phyloP scores from a whole-genome alignment of 2,888 invertebrate species.

The Folsomia candida region DNA sequence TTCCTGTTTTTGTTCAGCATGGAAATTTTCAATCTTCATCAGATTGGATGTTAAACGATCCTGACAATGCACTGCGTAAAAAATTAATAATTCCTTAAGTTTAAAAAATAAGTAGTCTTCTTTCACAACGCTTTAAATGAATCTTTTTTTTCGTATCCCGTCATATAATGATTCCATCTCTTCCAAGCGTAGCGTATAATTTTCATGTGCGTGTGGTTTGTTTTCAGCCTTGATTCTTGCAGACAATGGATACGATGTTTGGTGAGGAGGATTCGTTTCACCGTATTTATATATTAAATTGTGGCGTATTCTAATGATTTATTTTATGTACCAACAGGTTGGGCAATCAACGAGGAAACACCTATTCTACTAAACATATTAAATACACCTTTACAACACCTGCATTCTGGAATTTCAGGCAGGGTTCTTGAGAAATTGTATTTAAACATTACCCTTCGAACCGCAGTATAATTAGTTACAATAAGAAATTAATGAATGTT shows the following conservation, averaged over 20 bases:
- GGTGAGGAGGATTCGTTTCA: no score
- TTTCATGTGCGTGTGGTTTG: no score
- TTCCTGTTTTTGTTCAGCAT: constrained; percentile 52
- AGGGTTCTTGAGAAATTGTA: neutral
- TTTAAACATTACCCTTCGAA: neutral
- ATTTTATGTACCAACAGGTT: no score
- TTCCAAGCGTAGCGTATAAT: no score
- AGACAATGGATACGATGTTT: constrained; percentile 1
- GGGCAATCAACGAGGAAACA: neutral
- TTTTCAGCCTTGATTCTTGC: neutral
- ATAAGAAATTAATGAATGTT: neutral
- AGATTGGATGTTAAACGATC: constrained; percentile 53
- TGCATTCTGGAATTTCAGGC: neutral
- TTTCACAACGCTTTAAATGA: neutral
- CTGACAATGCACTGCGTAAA: neutral
- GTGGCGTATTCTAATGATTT: neutral
- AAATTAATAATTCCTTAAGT: no score
- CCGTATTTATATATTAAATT: neutral
- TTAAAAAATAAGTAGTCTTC: no score
- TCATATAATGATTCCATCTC: no score
- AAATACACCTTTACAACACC: neutral
- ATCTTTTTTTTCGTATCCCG: neutral
- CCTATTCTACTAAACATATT: neutral
- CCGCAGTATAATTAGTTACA: no score
- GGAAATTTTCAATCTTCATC: constrained; percentile 55